A percentile compares a stretch with the other conserved stretches of the same genome.
These are phyloP conservation scores for Labeo catla DNA, from an alignment of 2,113 vertebrate species.

Conservation along the genomic window DNA sequence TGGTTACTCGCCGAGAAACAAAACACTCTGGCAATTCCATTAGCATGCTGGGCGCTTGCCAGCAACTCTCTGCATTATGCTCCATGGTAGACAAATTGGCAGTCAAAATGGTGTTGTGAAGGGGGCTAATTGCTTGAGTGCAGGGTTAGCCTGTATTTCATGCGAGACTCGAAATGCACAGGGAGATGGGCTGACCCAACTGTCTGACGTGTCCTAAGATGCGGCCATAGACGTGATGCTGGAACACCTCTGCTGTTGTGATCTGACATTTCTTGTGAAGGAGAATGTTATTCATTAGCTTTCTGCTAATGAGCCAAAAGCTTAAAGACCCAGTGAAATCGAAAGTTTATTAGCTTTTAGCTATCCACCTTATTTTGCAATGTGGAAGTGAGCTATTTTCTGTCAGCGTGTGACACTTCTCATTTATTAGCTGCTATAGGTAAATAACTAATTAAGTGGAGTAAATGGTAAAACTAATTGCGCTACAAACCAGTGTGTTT, in stretches of 20 bases:
- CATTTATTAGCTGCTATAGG: neutral
- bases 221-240: neutral
- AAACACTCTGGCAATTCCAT: constrained; percentile 74
- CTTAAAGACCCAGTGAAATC: neutral
- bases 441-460: neutral
- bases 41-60: constrained; percentile 75
- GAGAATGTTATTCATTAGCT: constrained; percentile 16
- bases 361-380: neutral
- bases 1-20: constrained; percentile 70
- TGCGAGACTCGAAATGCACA: constrained; percentile 69
- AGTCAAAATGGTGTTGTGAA: constrained; percentile 71
- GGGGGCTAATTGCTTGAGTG: constrained; percentile 80
- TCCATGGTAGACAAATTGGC: constrained; percentile 78
- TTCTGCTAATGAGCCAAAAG: constrained; percentile 14
- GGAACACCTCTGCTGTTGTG: constrained; percentile 8
- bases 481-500: neutral
- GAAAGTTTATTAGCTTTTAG: neutral
- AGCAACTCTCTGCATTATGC: constrained; percentile 73
- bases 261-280: constrained; percentile 17
- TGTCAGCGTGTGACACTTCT: neutral
- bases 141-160: constrained; percentile 75
- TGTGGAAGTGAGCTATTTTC: neutral
- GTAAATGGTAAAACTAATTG: neutral
- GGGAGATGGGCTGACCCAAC: constrained; percentile 36
- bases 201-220: constrained; percentile 34